Conservation (phyloP, 2,888 invertebrate genomes). For the Calameuta idolon region DNA sequence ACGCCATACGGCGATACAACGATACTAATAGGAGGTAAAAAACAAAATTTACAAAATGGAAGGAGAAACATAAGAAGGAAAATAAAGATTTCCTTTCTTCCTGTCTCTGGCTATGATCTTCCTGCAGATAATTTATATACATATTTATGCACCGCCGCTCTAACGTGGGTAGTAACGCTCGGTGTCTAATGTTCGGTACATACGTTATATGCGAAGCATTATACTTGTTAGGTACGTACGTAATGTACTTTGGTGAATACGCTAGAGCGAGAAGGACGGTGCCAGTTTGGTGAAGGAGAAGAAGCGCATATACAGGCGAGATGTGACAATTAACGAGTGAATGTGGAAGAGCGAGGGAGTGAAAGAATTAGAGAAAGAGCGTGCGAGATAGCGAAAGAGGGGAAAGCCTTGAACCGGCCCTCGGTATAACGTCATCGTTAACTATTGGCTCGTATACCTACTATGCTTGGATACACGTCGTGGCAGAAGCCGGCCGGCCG, state of each 20-base stretch:
- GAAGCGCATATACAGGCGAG: neutral
- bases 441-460: conserved; percentile 33
- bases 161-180: neutral
- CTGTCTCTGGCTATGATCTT: neutral
- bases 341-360: neutral
- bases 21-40: neutral
- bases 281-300: neutral
- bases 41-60: neutral
- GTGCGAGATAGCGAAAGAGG: conserved; percentile 11
- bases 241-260: neutral
- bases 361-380: neutral
- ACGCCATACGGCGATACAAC: neutral
- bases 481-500: conserved; percentile 18
- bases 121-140: neutral
- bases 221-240: neutral
- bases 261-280: neutral
- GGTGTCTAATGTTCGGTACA: neutral
- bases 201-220: neutral
- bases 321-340: neutral
- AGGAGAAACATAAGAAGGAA: neutral
- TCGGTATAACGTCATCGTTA: conserved; percentile 43
- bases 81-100: neutral
- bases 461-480: neutral
- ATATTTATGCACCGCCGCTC: neutral
- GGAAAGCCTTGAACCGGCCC: conserved; percentile 44